Conservation (phyloP, 2,113 vertebrate species). For the Stomatorhinus ivindoensis region DNA sequence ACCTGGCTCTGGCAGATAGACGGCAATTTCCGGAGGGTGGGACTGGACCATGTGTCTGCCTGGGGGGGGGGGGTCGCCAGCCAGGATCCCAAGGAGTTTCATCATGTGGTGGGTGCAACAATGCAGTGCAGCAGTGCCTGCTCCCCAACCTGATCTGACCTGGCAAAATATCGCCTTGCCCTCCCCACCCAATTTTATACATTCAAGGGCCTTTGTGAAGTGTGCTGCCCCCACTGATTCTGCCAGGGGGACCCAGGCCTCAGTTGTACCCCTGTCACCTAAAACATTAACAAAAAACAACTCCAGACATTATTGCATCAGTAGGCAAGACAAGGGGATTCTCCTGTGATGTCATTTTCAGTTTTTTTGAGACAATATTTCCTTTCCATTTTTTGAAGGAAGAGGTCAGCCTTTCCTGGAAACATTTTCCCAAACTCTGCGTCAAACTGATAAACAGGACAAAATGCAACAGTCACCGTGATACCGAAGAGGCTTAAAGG, state of each 20-base stretch:
- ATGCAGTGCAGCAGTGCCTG: too few species aligned
- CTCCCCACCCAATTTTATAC: neutral
- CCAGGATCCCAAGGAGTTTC: too few species aligned
- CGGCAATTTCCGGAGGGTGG: too few species aligned
- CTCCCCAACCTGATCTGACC: too few species aligned
- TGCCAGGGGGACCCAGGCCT: neutral
- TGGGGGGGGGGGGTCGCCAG: too few species aligned
- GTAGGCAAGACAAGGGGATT: too few species aligned
- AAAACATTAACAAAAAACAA: neutral
- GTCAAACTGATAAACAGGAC: neutral
- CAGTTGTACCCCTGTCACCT: neutral
- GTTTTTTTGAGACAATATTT: neutral
- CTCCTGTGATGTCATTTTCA: neutral
- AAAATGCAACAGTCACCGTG: neutral
- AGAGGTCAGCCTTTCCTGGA: neutral
- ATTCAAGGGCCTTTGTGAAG: neutral
- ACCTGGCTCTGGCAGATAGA: too few species aligned
- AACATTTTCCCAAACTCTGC: neutral
- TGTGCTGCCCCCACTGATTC: neutral
- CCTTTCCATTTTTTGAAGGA: neutral
- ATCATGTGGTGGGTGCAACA: too few species aligned
- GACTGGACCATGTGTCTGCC: too few species aligned
- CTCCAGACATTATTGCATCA: neutral
- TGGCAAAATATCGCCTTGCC: neutral
- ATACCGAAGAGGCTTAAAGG: neutral